Evolutionary conservation across 2,797 vertebrate species (phyloP), one percentile per base, ranked within the genome.

Genomic region (Sparidentex hasta): DNA sequence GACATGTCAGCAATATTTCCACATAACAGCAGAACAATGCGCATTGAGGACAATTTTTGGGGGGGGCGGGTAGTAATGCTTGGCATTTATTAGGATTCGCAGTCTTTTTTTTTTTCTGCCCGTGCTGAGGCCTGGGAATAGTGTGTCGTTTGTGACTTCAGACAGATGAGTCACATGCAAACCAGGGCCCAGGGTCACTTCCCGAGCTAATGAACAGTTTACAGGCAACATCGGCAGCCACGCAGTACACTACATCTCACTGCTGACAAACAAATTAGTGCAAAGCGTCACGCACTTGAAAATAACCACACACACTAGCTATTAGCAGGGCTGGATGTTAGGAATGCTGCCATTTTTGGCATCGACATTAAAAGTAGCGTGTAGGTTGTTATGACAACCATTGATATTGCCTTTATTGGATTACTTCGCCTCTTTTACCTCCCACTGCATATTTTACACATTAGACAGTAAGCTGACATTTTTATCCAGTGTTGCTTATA

Each of bases 1-100:
- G 83, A 92, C 81, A 76, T 72, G 88, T 90, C 89, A 83, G 90
- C 88, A 90, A 68, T 84, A 84, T 90, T 90, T 86, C 68, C 71
- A 80, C 69, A 80, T 65, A 84, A 74, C 57, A 65, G 66, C 71
- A 65, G 65, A 87, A 87, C 76, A 84, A 80, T 87, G 51, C 48
- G 38, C 78, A 66, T 78, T 69, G 46, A 38, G 33, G 56, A 43
- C 71, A 74, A 65, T 88, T 73, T 86, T 23, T 69, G 33, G 66
- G 57, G 33, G 46, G 33, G 33, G 46, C 27, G 12, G 66, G 65
- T 11, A 66, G 50, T 66, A 57, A 82, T 74, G 71, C 70, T 50
- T 8, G 47, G 67, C 56, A 52, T 86, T 83, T 81, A 79, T 78
- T 71, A 23, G 47, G 57, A 65, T 82, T 82, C 55, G 25, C 17